Base-by-base conservation (phyloP, 1,140 invertebrate species). In the Drosophila nikananu region DNA sequence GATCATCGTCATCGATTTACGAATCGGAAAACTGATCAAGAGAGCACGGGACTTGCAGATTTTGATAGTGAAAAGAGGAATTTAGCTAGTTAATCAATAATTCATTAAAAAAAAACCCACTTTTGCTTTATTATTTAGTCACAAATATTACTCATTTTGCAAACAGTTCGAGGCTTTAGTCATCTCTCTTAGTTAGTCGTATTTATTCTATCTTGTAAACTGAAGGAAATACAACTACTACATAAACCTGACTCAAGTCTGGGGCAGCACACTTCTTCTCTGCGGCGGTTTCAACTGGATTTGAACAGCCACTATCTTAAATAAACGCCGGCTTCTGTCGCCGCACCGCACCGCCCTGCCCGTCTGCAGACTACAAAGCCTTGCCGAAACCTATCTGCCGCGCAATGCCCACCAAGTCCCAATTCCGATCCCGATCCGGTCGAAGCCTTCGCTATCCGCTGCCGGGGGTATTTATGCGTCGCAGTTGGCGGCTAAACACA, bases 331-430 rank as follows among this genome's bases (percentile, higher is more conserved):
- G 49, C 57, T 25, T 55, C 64, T 25, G 32, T 32, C 12, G 37
- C 35, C 15, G 52, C 27, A n/a, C 13, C 6, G 13, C n/a, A 42
- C 35, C 15, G 46, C 27, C 21, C 13, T 8, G 13, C 15, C 46
- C 48, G 44, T 61, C 59, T 57, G 54, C 63, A 71, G 78, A 87
- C 82, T 91, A 86, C 82, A 90, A 91, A 87, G 79, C 66, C 72
- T 91, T 86, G 83, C 86, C 86, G 82, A 90, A 90, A 82, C 68
- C 80, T 91, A 90, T 90, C 84, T 84, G 70, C 61, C 71, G 79
- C 83, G 76, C 81, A 80, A 89, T 35, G 52, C 23, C 67, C 51
- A 51, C 30, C 39, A 66, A 66, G 41, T 23, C 67, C 67, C 55
- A 61, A 74, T 61, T 73, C 71, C 44, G 35, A 51, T 39, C 35